Conservation (phyloP, 2,797 vertebrate species). For the Spinus pinus region DNA sequence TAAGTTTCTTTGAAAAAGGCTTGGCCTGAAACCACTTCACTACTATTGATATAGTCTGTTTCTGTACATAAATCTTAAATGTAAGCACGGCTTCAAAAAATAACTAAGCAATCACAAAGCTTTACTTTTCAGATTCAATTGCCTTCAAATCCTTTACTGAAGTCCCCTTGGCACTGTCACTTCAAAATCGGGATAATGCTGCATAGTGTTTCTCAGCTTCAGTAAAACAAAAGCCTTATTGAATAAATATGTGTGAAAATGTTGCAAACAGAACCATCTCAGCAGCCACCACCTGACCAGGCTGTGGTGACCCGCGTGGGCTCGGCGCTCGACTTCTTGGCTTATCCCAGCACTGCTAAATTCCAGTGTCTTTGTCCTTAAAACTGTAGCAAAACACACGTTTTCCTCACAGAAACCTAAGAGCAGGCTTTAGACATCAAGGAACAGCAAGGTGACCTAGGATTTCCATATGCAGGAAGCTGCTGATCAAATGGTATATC, state of each 20-base stretch:
- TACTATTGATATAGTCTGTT: slow-evolving; percentile 45
- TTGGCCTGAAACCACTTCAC: slow-evolving; percentile 47
- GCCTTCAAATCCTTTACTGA: slow-evolving; percentile 67
- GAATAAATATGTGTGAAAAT: slow-evolving; percentile 81
- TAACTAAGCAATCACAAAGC: slow-evolving; percentile 74
- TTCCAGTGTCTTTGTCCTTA: slow-evolving; percentile 49
- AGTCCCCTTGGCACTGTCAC: slow-evolving; percentile 74
- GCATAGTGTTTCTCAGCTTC: slow-evolving; percentile 65
- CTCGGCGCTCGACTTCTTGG: slow-evolving; percentile 77
- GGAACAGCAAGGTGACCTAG: slow-evolving; percentile 33
- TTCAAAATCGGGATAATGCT: slow-evolving; percentile 74
- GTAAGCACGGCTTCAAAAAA: slow-evolving; percentile 67
- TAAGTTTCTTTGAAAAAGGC: slow-evolving; percentile 43
- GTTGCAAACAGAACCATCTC: slow-evolving; percentile 72
- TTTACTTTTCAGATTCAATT: slow-evolving; percentile 72
- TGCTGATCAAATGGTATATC: slow-evolving; percentile 11
- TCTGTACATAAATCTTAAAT: slow-evolving; percentile 65
- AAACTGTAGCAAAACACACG: not conserved
- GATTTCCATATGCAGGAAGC: slow-evolving; percentile 39
- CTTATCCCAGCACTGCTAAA: slow-evolving; percentile 21
- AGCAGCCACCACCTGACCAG: slow-evolving; percentile 69
- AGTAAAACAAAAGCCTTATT: slow-evolving; percentile 80
- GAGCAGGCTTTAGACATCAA: slow-evolving; percentile 20
- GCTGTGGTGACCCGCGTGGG: slow-evolving; percentile 60
- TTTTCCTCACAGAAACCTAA: slow-evolving; percentile 26